A percentile compares a stretch with the other conserved stretches of the same genome.
Conservation (phyloP, 2,888 invertebrate species). For the Trissolcus brochymenae region DNA sequence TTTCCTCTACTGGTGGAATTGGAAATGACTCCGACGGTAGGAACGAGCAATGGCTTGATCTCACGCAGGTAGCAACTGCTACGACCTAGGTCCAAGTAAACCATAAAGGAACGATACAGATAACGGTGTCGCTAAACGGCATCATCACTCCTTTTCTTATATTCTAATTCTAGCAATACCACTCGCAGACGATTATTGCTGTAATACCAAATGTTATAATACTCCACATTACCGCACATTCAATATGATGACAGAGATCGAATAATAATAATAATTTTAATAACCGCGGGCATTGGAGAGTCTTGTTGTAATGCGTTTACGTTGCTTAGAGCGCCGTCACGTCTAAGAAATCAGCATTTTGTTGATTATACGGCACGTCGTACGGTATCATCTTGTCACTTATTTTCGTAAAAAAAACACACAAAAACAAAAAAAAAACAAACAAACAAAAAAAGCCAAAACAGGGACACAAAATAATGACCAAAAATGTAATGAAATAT, state of each 20-base stretch:
- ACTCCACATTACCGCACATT: slow-evolving; percentile 74
- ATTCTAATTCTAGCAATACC: slow-evolving; percentile 73
- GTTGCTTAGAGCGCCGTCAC: slow-evolving; percentile 76
- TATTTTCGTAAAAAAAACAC: slow-evolving; percentile 73
- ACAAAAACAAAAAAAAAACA: slow-evolving; percentile 33
- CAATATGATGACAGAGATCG: slow-evolving; percentile 66
- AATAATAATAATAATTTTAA: slow-evolving; percentile 67
- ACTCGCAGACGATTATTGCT: slow-evolving; percentile 70
- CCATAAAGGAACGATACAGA: slow-evolving; percentile 60
- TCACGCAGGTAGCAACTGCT: slow-evolving; percentile 87
- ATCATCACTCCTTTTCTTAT: slow-evolving; percentile 72
- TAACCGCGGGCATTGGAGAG: slow-evolving; percentile 71
- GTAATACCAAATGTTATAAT: slow-evolving; percentile 69
- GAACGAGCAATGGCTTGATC: slow-evolving; percentile 87
- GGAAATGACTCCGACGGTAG: slow-evolving; percentile 89
- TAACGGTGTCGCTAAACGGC: slow-evolving; percentile 59
- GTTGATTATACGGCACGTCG: slow-evolving; percentile 44
- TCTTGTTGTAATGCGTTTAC: slow-evolving; percentile 75
- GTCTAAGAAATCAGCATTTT: slow-evolving; percentile 67
- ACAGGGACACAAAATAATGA: slow-evolving; percentile 47
- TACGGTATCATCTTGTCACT: slow-evolving; percentile 68
- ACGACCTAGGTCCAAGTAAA: slow-evolving; percentile 74
- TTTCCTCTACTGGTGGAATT: slow-evolving; percentile 93
- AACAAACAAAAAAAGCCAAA: slow-evolving; percentile 46
- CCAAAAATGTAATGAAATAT: slow-evolving; percentile 59